Conservation (phyloP, 2,113 vertebrate species). For the cattle (Bos taurus) region DNA sequence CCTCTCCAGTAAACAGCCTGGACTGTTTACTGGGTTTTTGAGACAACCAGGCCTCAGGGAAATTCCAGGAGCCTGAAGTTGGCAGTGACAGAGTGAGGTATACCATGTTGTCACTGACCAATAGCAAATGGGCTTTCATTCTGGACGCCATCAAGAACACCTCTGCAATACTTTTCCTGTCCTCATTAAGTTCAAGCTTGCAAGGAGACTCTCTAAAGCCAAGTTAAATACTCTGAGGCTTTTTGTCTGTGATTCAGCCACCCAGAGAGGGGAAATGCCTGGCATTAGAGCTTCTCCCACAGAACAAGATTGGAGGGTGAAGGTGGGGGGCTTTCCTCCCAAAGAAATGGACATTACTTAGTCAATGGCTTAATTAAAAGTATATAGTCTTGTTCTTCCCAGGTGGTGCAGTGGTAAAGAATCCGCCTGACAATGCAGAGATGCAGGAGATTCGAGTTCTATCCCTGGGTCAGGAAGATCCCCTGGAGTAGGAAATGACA, state of each 20-base stretch:
- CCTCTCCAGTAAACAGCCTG: slow-evolving; percentile 18
- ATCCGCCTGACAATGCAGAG: neutral
- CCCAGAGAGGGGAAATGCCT: neutral
- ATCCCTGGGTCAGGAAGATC: neutral
- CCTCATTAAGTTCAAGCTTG: slow-evolving; percentile 22
- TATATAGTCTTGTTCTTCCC: neutral
- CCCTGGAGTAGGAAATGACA: neutral
- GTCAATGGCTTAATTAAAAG: neutral
- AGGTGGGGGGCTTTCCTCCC: rapidly evolving
- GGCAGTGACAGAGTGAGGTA: neutral
- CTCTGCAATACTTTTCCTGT: neutral
- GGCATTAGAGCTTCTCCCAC: neutral
- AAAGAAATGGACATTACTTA: neutral
- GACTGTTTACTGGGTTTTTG: slow-evolving; percentile 23
- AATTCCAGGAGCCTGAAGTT: neutral
- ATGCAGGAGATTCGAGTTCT: neutral
- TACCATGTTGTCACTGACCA: neutral
- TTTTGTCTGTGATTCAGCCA: neutral
- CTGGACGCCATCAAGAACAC: neutral
- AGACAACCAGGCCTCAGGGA: neutral
- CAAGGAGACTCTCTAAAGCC: neutral
- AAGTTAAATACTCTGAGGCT: slow-evolving; percentile 35
- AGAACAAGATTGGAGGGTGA: neutral
- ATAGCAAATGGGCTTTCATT: neutral
- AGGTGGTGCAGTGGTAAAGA: neutral